Conservation (phyloP, 2,888 invertebrate genomes). For the Epinotia nisella region DNA sequence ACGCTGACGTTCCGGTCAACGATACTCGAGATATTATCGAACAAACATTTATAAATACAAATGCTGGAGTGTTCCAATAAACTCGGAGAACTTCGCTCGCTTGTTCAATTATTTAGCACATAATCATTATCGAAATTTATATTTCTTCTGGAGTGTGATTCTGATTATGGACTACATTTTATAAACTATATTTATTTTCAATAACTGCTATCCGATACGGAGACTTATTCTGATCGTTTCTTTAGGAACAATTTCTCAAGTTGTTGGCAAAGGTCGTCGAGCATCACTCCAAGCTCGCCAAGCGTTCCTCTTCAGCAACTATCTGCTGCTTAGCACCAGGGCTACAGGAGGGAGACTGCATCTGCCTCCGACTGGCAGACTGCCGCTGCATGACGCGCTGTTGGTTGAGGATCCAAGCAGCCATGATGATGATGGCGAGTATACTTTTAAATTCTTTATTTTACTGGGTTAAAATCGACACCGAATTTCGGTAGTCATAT, state of each 20-base stretch:
- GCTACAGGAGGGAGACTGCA: conserved; percentile 94
- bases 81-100: no score
- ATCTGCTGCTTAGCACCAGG: conserved; percentile 92
- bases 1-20: no score
- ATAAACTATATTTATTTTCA: no score
- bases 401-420: conserved; percentile 93
- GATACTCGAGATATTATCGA: no score
- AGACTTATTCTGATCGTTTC: background rate
- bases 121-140: no score
- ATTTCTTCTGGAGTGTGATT: no score
- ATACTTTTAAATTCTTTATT: background rate
- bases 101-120: no score
- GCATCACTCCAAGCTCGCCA: conserved; percentile 85
- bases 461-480: background rate
- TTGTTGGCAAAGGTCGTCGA: conserved; percentile 84
- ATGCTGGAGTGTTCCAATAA: no score
- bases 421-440: conserved; percentile 88
- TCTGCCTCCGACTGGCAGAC: conserved; percentile 92
- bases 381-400: conserved; percentile 92
- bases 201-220: no score
- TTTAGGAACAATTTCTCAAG: conserved; percentile 90
- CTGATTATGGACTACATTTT: no score
- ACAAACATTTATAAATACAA: no score
- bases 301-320: conserved; percentile 96
- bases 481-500: no score